These are phyloP conservation scores for Aurelia aurita DNA, from an alignment of 30 jellyfish, hydroid and myxozoan species.

Conservation along the genomic window DNA sequence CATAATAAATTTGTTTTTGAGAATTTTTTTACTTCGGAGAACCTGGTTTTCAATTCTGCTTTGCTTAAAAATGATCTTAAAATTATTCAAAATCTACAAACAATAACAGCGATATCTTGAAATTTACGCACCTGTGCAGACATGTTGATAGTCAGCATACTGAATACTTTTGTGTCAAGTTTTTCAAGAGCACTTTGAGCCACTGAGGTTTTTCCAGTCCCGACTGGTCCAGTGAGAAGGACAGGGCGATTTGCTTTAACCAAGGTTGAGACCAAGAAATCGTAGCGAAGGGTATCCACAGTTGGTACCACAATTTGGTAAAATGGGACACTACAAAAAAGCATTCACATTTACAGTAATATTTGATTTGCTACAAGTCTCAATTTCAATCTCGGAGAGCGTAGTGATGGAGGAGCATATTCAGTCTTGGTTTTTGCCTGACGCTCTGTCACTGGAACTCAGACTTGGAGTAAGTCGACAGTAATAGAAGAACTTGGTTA, in stretches of 20 bases:
- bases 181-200: conserved; percentile 87
- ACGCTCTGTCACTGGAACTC: no score
- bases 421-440: no score
- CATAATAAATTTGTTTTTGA: no score
- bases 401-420: background rate
- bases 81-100: no score
- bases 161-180: conserved; percentile 81
- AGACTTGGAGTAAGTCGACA: no score
- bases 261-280: conserved; percentile 80
- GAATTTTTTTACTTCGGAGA: no score
- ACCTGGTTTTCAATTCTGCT: no score
- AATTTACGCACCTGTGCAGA: conserved; percentile 87
- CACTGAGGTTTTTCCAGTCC: conserved; percentile 98
- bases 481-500: no score
- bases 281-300: conserved; percentile 95
- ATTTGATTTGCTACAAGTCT: no score
- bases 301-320: conserved; percentile 96
- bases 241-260: conserved; percentile 89
- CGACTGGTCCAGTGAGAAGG: conserved; percentile 98
- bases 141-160: conserved; percentile 91
- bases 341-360: background rate
- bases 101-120: no score
- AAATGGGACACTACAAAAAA: conserved; percentile 79
- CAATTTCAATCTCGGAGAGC: background rate
- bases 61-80: no score